Evolutionary conservation across 2,113 vertebrate species (phyloP), one percentile per base, ranked within the genome.

Genomic region (Sinocyclocheilus grahami): DNA sequence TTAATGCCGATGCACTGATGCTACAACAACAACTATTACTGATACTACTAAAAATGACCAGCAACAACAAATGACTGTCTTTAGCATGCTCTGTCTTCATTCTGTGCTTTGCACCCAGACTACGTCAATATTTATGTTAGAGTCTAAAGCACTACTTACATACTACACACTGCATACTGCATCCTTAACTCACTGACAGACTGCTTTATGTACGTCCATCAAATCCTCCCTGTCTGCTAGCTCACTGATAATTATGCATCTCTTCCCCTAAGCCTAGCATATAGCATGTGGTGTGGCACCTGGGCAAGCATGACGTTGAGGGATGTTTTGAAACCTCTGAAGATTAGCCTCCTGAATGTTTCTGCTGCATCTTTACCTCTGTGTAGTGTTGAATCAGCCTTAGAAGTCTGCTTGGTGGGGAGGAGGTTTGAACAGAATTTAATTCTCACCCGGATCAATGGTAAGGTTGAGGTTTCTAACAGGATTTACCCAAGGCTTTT

Each of bases 401-500:
- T 27, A 82, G 53, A 86, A 82, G 74, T 67, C 72, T 55, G 30
- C 24, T 86, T 22, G 60, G 18, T 24, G 53, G 79, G 79, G 71
- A 76, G 55, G 39, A 27, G 58, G 18, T 81, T 39, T 37, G 72
- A 75, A 72, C 79, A 65, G 69, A 83, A 76, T 82, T 76, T 48
- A 76, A 83, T 82, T 77, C 39, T 65, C 33, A 10, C 55, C 33
- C 4, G 20, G 85, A 86, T 86, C 79, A 77, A 86, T 86, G 42
- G 69, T 12, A 77, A 72, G 20, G 78, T 76, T 82, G 72, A 62
- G 24, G 42, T 86, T 83, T 82, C 69, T 77, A 82, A 65, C 79
- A 24, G 55, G 58, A 77, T 76, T 65, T 82, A 24, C 20, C 27
- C 22, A n/a, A 9, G 27, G 24, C 20, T 82, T 86, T 80, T 37